phyloP scores from a whole-genome alignment of 2,797 vertebrate species.

The Falco cherrug region DNA sequence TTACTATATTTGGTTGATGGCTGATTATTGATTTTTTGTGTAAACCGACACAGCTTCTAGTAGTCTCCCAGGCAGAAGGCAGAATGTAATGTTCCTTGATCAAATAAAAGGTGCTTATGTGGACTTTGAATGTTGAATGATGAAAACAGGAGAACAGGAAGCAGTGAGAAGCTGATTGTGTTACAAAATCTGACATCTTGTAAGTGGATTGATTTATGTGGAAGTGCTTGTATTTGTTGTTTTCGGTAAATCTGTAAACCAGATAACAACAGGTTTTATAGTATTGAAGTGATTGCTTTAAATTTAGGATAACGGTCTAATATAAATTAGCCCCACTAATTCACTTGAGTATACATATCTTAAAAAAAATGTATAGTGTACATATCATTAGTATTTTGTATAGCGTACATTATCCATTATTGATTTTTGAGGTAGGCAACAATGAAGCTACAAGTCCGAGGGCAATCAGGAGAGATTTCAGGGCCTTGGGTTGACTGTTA shows the following conservation, averaged over 20 bases:
- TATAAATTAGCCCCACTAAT: not conserved
- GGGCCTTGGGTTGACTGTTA: too few species aligned
- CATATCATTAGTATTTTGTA: not conserved
- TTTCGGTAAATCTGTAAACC: not conserved
- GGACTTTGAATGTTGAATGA: not conserved
- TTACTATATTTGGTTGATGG: not conserved
- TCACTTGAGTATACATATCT: not conserved
- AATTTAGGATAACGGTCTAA: not conserved
- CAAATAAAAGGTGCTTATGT: not conserved
- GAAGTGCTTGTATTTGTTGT: not conserved
- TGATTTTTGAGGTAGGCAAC: not conserved
- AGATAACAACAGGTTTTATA: not conserved
- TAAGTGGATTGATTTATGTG: not conserved
- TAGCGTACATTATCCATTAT: not conserved
- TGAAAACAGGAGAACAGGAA: not conserved
- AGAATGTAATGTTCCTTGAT: not conserved
- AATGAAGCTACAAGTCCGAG: not conserved
- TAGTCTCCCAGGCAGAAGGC: not conserved
- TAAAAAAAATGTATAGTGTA: too few species aligned
- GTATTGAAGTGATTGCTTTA: not conserved
- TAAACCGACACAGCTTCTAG: not conserved
- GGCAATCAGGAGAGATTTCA: too few species aligned
- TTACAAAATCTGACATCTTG: not conserved
- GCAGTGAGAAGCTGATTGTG: not conserved
- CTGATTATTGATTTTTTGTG: not conserved